Evolutionary conservation across 2,797 vertebrate genomes (phyloP).

Genomic region (Phoeniculus purpureus): DNA sequence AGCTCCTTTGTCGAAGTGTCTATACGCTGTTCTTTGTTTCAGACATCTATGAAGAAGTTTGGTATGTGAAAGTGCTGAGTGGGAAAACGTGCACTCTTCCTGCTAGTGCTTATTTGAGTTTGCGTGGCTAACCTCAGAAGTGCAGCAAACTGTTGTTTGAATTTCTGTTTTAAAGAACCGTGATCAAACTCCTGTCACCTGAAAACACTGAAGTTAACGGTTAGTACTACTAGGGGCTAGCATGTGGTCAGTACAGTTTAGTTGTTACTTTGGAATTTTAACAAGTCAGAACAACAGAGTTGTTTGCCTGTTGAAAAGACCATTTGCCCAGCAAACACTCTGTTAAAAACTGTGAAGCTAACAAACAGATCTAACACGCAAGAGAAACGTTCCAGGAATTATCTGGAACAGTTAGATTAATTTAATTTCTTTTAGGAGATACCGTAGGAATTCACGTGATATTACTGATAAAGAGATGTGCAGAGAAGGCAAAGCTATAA

Average conservation of each 20-base stretch:
- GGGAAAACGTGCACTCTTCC: neutral
- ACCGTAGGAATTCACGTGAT: neutral
- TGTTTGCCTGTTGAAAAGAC: neutral
- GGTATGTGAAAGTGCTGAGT: neutral
- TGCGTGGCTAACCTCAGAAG: neutral
- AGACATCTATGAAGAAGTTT: neutral
- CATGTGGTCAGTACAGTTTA: neutral
- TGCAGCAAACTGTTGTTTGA: neutral
- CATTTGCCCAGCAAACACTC: neutral
- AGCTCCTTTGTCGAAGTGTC: too few species aligned
- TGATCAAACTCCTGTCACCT: neutral
- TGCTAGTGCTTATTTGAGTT: neutral
- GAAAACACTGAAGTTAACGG: neutral
- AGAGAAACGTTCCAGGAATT: neutral
- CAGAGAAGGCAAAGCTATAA: neutral
- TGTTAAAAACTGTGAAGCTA: neutral
- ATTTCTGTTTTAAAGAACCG: neutral
- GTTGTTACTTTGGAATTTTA: neutral
- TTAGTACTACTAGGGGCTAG: accelerated
- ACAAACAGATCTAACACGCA: neutral
- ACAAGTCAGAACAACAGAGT: neutral
- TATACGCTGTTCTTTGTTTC: neutral
- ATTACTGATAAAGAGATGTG: neutral
- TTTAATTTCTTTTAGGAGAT: neutral
- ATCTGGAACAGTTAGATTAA: neutral